Evolutionary conservation across 2,888 invertebrate species (phyloP).

Genomic region (Agonopterix arenella): DNA sequence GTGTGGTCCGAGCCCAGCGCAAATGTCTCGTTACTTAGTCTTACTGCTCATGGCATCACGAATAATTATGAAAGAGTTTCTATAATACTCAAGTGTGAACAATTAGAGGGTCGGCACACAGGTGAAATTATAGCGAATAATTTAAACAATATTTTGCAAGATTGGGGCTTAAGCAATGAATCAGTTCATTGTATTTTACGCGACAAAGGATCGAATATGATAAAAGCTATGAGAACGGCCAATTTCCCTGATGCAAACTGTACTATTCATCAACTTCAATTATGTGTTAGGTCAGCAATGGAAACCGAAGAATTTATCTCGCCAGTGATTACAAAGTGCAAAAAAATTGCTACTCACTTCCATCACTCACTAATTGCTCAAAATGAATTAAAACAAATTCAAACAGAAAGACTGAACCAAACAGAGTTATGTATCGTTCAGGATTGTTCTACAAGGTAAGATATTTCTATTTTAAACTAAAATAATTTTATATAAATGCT

Average conservation of each 20-base stretch:
- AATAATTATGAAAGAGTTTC: conserved; percentile 6
- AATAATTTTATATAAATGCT: no score
- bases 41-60: conserved; percentile 10
- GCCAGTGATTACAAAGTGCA: conserved; percentile 4
- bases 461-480: no score
- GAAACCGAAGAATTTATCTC: neutral
- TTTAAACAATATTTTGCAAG: conserved; percentile 4
- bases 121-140: conserved; percentile 10
- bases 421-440: neutral
- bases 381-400: conserved; percentile 1
- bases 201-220: conserved; percentile 11
- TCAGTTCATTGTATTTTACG: conserved; percentile 7
- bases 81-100: conserved; percentile 7
- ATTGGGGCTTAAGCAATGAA: conserved; percentile 4
- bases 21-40: conserved; percentile 10
- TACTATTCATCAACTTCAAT: conserved; percentile 11
- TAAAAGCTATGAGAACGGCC: conserved; percentile 4
- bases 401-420: neutral
- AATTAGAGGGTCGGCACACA: conserved; percentile 7
- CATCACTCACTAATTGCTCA: conserved; percentile 8
- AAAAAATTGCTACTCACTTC: conserved; percentile 6
- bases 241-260: conserved; percentile 7
- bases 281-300: conserved; percentile 5
- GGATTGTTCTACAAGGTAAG: conserved; percentile 2
- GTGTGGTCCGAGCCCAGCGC: conserved; percentile 13